phyloP scores from a whole-genome alignment of 37 sponge, comb jelly and placozoan genomes.

The Corticium candelabrum region DNA sequence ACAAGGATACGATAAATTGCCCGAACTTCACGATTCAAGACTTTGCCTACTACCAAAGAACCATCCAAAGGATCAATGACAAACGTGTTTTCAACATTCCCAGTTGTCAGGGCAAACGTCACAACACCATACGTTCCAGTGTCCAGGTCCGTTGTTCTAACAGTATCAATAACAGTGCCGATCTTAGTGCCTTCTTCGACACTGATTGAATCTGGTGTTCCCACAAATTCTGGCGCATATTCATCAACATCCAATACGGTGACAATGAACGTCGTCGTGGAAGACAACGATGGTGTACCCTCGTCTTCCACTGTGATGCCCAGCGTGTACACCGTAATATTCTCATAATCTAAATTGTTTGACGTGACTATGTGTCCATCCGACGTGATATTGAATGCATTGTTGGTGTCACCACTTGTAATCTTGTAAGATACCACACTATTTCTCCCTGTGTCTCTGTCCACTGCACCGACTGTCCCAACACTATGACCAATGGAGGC shows the following conservation, averaged over 20 bases:
- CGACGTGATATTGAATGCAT: neutral
- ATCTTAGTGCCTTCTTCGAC: constrained; percentile 1
- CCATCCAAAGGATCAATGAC: neutral
- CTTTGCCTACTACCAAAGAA: neutral
- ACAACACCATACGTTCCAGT: neutral
- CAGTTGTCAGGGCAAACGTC: neutral
- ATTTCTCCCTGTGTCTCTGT: constrained; percentile 1
- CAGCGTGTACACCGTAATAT: neutral
- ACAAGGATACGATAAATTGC: neutral
- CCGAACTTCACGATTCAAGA: neutral
- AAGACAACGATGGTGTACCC: constrained; percentile 18
- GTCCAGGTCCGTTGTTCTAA: neutral
- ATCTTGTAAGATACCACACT: constrained; percentile 23
- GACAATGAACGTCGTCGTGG: constrained; percentile 19
- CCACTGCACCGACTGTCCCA: constrained; percentile 15
- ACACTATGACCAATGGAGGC: neutral
- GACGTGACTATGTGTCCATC: neutral
- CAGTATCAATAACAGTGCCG: neutral
- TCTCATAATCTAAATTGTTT: neutral
- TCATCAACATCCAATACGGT: constrained; percentile 47
- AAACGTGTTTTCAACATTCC: neutral
- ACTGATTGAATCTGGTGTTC: neutral
- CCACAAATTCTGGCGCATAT: constrained; percentile 16
- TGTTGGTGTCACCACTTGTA: neutral
- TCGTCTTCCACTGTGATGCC: constrained; percentile 41